phyloP scores from a whole-genome alignment of 1,140 invertebrate genomes.

The Rhagoletis pomonella region DNA sequence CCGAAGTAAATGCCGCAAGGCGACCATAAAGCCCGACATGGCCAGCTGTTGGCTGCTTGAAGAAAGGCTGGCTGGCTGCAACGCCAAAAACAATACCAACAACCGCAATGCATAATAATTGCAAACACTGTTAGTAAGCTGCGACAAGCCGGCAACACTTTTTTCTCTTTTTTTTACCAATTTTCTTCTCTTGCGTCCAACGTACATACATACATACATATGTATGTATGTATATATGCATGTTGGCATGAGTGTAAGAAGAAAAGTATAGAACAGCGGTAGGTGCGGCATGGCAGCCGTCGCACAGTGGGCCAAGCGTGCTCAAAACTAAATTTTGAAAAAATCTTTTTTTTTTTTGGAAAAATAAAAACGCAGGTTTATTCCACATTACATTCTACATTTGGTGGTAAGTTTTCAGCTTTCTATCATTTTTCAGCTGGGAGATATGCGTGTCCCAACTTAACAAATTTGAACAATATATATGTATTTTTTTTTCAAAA shows the following conservation, averaged over 20 bases:
- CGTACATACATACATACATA: too few species aligned
- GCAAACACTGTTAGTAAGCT: slow-evolving; percentile 32
- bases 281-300: neutral
- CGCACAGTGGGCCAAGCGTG: too few species aligned
- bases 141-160: neutral
- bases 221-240: too few species aligned
- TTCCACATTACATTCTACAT: too few species aligned
- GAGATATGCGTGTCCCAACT: too few species aligned
- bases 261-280: neutral
- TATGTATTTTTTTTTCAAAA: neutral
- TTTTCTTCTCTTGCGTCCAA: neutral
- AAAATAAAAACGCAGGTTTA: too few species aligned
- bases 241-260: neutral
- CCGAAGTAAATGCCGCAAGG: slow-evolving; percentile 14
- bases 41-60: neutral
- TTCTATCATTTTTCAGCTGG: too few species aligned
- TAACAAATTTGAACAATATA: too few species aligned
- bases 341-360: too few species aligned
- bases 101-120: neutral
- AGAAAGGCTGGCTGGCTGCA: neutral
- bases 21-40: slow-evolving; percentile 19
- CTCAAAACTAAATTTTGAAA: too few species aligned
- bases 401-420: too few species aligned
- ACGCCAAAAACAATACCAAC: neutral
- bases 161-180: neutral